phyloP scores from a whole-genome alignment of 2,797 vertebrate genomes.

The Coluber constrictor region DNA sequence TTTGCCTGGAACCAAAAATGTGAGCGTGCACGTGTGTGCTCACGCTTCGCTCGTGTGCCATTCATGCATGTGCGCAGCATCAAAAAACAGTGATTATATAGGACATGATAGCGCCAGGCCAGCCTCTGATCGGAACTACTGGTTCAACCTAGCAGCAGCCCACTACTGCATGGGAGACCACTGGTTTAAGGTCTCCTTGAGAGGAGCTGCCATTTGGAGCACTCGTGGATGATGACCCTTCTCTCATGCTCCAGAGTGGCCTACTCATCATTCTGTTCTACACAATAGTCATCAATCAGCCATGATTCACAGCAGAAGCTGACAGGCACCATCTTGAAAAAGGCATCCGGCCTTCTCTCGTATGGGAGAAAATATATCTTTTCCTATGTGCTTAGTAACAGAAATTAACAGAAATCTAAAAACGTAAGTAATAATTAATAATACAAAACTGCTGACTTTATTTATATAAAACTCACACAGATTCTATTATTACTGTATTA shows the following conservation, averaged over 20 bases:
- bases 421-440: background rate
- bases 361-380: background rate
- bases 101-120: no score
- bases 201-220: background rate
- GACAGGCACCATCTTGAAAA: background rate
- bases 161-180: background rate
- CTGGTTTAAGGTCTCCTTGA: background rate
- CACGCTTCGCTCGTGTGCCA: no score
- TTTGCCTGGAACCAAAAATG: no score
- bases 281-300: background rate
- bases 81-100: no score
- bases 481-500: background rate
- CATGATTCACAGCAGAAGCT: background rate
- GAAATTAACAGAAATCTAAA: background rate
- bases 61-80: no score
- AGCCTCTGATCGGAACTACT: no score
- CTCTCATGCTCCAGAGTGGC: background rate
- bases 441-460: background rate
- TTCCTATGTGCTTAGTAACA: background rate
- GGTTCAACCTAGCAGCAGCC: no score
- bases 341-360: background rate
- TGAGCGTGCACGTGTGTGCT: no score
- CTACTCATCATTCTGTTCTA: background rate
- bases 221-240: background rate
- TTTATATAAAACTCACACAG: background rate